Evolutionary conservation across 2,113 vertebrate species (phyloP), one percentile per base, ranked within the genome.

Genomic region (Carlito syrichta): DNA sequence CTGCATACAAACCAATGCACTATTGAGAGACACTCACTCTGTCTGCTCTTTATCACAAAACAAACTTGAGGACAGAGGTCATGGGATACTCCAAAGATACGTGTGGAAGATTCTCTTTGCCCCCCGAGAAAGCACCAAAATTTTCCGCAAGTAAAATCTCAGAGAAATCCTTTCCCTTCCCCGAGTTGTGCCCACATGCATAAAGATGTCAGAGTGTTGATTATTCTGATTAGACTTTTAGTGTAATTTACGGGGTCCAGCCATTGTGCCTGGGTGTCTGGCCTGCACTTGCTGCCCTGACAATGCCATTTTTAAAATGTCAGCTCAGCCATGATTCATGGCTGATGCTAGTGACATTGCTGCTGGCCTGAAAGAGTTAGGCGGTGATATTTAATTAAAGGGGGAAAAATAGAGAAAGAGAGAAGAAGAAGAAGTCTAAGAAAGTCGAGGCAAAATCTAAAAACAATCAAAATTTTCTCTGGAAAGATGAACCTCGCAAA

Each of bases 291-390:
- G 27, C 95, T 84, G 92, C 96, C 97, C 97, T 86, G 96, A 92
- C 50, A 76, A 95, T 97, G 97, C 97, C 96, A 97, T 98, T 98
- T 97, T 97, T 95, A 96, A 98, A 98, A 97, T 98, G 97, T 97
- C 98, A 98, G 96, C 92, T 71, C 2, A 8, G 96, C 96, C 35
- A 40, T 98, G 97, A 98, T 98, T 98, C 98, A 98, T 96, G 84
- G 94, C 87, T 74, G 89, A 87, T 77, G 95, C 93, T 68, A 10
- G 96, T 95, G 97, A 97, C 97, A 95, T 88, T 89, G 96, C 93
- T 82, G 77, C 92, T 97, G 98, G 97, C 97, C 97, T 95, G 96
- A 96, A 95, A 96, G 96, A 97, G 95, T 97, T 97, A 97, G 96
- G 96, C 89, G 86, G 96, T 81, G 92, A 95, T 97, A 97, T 98